Conservation (phyloP, 1,140 invertebrate species). For the Vanessa atalanta region DNA sequence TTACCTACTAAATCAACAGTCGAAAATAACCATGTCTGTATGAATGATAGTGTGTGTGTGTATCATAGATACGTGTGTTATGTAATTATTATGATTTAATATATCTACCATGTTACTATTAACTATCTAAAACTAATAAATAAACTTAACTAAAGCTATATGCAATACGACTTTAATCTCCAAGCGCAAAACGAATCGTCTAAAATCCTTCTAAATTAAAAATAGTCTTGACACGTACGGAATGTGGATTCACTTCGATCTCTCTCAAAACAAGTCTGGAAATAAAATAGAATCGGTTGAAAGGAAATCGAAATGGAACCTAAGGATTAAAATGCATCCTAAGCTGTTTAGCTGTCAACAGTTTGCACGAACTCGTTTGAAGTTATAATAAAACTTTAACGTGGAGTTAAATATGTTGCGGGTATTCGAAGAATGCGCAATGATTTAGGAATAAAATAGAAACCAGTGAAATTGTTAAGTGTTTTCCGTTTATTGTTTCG, state of each 20-base stretch:
- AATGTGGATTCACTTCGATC: conserved; percentile 23
- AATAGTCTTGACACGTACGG: conserved; percentile 39
- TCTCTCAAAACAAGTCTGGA: conserved; percentile 1
- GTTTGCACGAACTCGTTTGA: conserved; percentile 11
- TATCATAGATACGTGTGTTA: no score
- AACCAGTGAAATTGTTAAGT: no score
- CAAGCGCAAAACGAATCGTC: conserved; percentile 36
- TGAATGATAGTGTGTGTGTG: no score
- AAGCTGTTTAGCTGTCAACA: conserved; percentile 16
- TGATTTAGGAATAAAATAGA: no score
- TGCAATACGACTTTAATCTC: conserved; percentile 39
- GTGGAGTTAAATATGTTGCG: background rate
- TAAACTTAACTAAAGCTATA: conserved; percentile 10
- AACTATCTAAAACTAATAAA: background rate
- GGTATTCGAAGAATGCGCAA: background rate
- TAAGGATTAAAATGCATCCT: conserved; percentile 10
- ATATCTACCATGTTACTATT: no score
- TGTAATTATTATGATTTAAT: no score
- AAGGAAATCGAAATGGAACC: conserved; percentile 15
- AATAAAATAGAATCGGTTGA: conserved; percentile 13
- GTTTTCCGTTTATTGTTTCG: no score
- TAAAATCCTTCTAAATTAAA: conserved; percentile 64
- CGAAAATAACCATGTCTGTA: no score
- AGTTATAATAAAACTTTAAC: conserved; percentile 4
- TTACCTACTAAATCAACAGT: no score